Evolutionary conservation across 1,140 invertebrate genomes (phyloP).

Genomic region (Macrostomum lignano): DNA sequence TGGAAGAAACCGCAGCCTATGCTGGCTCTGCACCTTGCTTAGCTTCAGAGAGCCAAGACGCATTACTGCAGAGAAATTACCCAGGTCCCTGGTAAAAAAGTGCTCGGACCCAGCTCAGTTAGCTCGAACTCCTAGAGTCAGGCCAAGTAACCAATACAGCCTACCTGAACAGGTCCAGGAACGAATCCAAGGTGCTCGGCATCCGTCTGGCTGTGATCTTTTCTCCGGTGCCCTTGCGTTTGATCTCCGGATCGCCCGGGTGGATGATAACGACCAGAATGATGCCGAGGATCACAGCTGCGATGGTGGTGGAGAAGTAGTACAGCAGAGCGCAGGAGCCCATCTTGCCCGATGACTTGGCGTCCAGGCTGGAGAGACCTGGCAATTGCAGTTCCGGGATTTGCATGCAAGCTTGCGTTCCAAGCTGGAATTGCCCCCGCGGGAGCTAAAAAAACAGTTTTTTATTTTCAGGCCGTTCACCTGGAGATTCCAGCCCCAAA

Average conservation of each 20-base stretch:
- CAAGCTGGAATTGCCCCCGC: too few species aligned
- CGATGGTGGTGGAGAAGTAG: conserved; percentile 28
- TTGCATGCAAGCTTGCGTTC: too few species aligned
- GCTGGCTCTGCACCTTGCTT: too few species aligned
- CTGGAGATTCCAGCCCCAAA: too few species aligned
- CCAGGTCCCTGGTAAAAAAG: too few species aligned
- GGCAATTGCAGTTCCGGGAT: conserved; percentile 7
- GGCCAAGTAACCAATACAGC: neutral
- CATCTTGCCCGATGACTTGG: conserved; percentile 24
- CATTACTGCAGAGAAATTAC: too few species aligned
- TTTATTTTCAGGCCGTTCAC: too few species aligned
- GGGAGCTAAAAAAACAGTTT: too few species aligned
- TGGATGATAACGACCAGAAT: conserved; percentile 28
- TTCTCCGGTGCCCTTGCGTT: neutral
- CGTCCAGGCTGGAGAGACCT: conserved; percentile 21
- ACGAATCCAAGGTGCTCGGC: conserved; percentile 55
- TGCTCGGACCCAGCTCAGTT: too few species aligned
- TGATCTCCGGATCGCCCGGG: conserved; percentile 26
- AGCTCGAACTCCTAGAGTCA: too few species aligned
- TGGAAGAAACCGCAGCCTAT: too few species aligned
- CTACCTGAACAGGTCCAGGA: conserved; percentile 70
- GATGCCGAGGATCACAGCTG: conserved; percentile 30
- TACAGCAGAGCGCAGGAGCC: conserved; percentile 28
- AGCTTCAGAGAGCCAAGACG: too few species aligned
- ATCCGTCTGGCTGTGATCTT: conserved; percentile 15